Conservation (phyloP, 2,888 invertebrate species). For the Dioctria rufipes region DNA sequence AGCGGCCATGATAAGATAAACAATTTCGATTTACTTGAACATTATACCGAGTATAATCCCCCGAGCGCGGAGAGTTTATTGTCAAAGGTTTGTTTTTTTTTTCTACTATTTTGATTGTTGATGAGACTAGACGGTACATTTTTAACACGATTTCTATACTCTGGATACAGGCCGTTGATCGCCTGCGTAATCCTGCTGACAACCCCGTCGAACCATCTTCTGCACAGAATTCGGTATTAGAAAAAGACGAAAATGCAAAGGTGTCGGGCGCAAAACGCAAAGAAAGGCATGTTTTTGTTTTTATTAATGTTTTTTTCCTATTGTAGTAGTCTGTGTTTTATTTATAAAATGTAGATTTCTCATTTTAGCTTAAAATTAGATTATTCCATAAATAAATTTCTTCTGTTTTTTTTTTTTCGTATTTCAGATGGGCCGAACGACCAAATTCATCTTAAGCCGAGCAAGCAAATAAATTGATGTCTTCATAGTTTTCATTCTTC, state of each 20-base stretch:
- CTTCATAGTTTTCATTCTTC: background rate
- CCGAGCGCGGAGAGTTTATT: background rate
- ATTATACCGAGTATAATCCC: slow-evolving; percentile 43
- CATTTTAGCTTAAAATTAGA: too few species aligned
- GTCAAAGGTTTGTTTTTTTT: slow-evolving; percentile 47
- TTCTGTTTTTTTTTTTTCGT: background rate
- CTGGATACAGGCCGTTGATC: slow-evolving; percentile 37
- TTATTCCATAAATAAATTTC: background rate
- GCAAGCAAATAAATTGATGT: background rate
- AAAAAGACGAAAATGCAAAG: slow-evolving; percentile 7
- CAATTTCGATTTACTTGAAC: slow-evolving; percentile 16
- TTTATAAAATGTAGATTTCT: background rate
- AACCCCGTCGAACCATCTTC: slow-evolving; percentile 34
- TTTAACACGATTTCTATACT: slow-evolving; percentile 2
- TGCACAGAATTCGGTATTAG: background rate
- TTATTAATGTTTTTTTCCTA: slow-evolving; percentile 7
- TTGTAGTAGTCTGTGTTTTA: background rate
- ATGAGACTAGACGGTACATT: background rate
- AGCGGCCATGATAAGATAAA: slow-evolving; percentile 9
- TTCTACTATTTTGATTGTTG: slow-evolving; percentile 2
- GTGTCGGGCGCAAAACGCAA: slow-evolving; percentile 52
- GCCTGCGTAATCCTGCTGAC: slow-evolving; percentile 31
- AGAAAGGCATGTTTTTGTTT: slow-evolving; percentile 54
- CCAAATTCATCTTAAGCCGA: slow-evolving; percentile 55
- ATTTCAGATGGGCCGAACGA: slow-evolving; percentile 54